Evolutionary conservation across 2,797 vertebrate species (phyloP), one percentile per base, ranked within the genome.

Genomic region (Chaunax sp.): DNA sequence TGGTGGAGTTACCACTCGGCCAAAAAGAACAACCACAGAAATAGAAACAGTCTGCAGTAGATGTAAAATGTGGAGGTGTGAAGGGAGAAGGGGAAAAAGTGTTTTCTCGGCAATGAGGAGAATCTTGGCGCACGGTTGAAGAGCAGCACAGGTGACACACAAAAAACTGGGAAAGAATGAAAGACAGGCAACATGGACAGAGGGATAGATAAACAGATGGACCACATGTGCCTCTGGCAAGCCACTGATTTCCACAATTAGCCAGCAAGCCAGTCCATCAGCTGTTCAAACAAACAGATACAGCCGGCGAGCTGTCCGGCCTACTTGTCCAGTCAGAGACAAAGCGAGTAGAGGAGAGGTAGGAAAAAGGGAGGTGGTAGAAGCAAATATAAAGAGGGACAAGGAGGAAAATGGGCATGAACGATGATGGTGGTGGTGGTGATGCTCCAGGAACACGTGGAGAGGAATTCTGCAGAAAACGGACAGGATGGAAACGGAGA

Each of bases 171-270:
- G 12, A 43, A 45, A 64, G 19, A 52, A 78, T 38, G 47, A 72
- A 59, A 78, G 73, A 78, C 11, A 14, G 57, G 62, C 52, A 67
- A 54, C 44, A 13, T 43, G 51, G 58, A 74, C 61, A 57, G 57
- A 81, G 68, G 64, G 72, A 78, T 19, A 58, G 64, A 85, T 77
- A 83, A 80, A 85, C 73, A 89, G 83, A 85, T 58, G 74, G 78
- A 77, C 77, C 81, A 80, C 80, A 80, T 81, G 77, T 84, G 84
- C 72, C 77, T 52, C 62, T 88, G 84, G 86, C 81, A 83, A 76
- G 64, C 62, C 47, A 78, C 57, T 26, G 60, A 58, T 82, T 78
- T 83, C 78, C 67, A 78, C 64, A 64, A 83, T 76, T 50, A 82
- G 81, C 65, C 86, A 88, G 72, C 62, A 77, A 74, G 64, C 68